These are phyloP conservation scores for Ictalurus punctatus DNA, from an alignment of 2,113 vertebrate genomes.

Conservation along the genomic window DNA sequence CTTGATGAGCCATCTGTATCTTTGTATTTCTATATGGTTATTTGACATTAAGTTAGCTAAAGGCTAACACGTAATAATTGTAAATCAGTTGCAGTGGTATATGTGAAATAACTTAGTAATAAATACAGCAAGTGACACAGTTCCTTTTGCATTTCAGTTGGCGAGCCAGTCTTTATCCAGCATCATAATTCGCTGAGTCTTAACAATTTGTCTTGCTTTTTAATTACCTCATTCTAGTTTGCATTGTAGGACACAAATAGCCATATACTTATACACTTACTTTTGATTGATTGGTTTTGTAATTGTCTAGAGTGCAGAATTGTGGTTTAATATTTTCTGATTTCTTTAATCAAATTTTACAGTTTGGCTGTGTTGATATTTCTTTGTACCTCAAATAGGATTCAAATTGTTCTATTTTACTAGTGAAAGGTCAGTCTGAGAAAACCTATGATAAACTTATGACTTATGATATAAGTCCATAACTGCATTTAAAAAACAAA, in stretches of 20 bases:
- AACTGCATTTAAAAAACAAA: background rate
- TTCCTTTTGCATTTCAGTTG: slow-evolving; percentile 2
- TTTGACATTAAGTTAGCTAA: slow-evolving; percentile 29
- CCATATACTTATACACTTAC: slow-evolving; percentile 41
- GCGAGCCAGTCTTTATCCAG: slow-evolving; percentile 17
- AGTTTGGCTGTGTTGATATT: slow-evolving; percentile 21
- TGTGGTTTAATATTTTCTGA: background rate
- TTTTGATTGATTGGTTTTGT: slow-evolving; percentile 10
- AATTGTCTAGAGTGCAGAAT: background rate
- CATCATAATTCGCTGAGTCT: slow-evolving; percentile 24
- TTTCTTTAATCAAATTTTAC: background rate
- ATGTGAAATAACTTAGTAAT: slow-evolving; percentile 18
- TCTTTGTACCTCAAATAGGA: slow-evolving; percentile 42
- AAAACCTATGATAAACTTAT: background rate
- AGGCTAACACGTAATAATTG: slow-evolving; percentile 13
- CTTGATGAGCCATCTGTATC: slow-evolving; percentile 18
- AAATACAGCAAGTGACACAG: slow-evolving; percentile 3
- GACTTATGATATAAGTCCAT: background rate
- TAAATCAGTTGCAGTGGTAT: background rate
- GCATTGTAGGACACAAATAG: slow-evolving; percentile 9
- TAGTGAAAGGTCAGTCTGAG: background rate
- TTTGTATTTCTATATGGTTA: slow-evolving; percentile 29
- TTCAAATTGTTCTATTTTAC: background rate
- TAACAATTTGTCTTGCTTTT: slow-evolving; percentile 22
- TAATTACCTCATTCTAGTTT: slow-evolving; percentile 11